Conservation (phyloP, 2,797 vertebrate species). For the Serranus cabrilla region DNA sequence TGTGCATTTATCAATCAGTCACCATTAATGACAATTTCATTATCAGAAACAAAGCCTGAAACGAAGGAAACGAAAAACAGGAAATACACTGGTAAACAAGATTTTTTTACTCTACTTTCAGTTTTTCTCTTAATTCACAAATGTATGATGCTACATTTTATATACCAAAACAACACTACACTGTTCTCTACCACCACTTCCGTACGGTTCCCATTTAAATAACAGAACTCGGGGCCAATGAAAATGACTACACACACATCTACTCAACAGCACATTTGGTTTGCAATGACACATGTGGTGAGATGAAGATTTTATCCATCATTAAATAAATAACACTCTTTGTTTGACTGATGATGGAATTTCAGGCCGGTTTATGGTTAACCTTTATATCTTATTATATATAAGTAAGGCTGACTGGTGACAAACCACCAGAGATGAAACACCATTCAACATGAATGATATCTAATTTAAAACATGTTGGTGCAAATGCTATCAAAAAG, state of each 20-base stretch:
- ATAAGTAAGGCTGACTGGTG: slow-evolving; percentile 66
- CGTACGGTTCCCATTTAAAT: slow-evolving; percentile 33
- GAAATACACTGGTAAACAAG: slow-evolving; percentile 17
- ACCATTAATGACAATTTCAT: slow-evolving; percentile 37
- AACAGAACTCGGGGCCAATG: slow-evolving; percentile 7
- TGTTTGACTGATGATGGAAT: slow-evolving; percentile 17
- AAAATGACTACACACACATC: slow-evolving; percentile 7
- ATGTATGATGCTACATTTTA: slow-evolving; percentile 27
- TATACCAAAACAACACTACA: slow-evolving; percentile 17
- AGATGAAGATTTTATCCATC: slow-evolving; percentile 11
- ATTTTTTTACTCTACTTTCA: slow-evolving; percentile 8
- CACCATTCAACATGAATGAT: slow-evolving; percentile 78
- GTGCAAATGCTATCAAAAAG: slow-evolving; percentile 36
- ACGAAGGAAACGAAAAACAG: slow-evolving; percentile 11
- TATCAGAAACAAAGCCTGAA: slow-evolving; percentile 18
- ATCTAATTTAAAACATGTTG: slow-evolving; percentile 47
- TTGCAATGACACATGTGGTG: slow-evolving; percentile 37
- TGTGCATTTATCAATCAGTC: slow-evolving; percentile 41
- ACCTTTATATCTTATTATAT: slow-evolving; percentile 17
- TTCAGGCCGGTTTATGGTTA: slow-evolving; percentile 22
- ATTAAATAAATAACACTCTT: slow-evolving; percentile 13
- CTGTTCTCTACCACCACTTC: slow-evolving; percentile 24
- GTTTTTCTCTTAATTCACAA: slow-evolving; percentile 25
- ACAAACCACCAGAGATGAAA: slow-evolving; percentile 64
- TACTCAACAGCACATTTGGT: slow-evolving; percentile 54